Percentiles rank a stretch among this genome's conserved stretches.
phyloP scores from a whole-genome alignment of 2,888 invertebrate species.

The Leptinotarsa rubiginosa region DNA sequence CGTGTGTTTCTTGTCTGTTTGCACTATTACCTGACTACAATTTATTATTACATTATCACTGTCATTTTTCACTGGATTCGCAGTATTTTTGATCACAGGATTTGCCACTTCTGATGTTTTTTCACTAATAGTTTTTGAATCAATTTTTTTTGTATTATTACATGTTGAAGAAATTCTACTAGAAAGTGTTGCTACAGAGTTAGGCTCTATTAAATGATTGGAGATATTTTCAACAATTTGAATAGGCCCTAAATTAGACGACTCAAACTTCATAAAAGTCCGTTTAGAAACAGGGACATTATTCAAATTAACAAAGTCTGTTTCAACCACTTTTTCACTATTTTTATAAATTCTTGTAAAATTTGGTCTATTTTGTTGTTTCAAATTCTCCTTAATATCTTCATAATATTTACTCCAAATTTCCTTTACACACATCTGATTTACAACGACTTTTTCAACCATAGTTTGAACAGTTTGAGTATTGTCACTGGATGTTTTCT shows the following conservation, averaged over 20 bases:
- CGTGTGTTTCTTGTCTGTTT: conserved; percentile 47
- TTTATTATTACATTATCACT: conserved; percentile 35
- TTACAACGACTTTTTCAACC: conserved; percentile 39
- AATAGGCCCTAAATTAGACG: background rate
- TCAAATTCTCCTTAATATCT: conserved; percentile 8
- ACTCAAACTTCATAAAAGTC: background rate
- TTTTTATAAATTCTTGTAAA: background rate
- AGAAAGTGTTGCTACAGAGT: background rate
- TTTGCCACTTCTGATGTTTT: background rate
- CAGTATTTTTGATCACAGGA: background rate
- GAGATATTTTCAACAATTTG: background rate
- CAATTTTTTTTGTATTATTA: conserved; percentile 15
- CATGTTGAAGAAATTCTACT: background rate
- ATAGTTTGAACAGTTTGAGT: conserved; percentile 5
- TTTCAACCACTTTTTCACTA: background rate
- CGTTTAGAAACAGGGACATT: background rate
- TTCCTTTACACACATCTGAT: conserved; percentile 26
- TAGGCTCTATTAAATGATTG: background rate
- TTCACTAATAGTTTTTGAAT: conserved; percentile 20
- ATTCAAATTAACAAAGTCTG: background rate
- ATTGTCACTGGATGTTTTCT: background rate
- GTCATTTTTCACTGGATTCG: background rate
- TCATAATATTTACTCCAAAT: conserved; percentile 37
- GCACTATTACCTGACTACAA: conserved; percentile 42
- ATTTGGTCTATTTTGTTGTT: conserved; percentile 1